Conservation (phyloP, 2,797 vertebrate species). For the Amniataba percoides region DNA sequence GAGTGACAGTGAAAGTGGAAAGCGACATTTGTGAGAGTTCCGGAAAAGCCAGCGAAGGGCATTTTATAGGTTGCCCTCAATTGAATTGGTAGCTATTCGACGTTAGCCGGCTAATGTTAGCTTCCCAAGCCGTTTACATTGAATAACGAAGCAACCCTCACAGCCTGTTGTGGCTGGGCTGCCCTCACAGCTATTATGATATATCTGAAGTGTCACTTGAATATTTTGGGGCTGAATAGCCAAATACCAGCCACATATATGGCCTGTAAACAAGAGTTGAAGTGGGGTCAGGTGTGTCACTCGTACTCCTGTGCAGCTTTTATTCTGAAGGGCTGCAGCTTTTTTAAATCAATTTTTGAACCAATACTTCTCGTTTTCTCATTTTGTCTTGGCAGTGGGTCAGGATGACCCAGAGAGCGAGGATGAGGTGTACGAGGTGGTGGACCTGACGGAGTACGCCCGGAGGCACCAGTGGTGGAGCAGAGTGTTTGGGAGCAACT, state of each 20-base stretch:
- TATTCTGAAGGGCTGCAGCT: not conserved
- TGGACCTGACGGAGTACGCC: conserved; percentile 96
- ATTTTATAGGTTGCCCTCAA: not conserved
- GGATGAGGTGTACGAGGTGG: conserved; percentile 96
- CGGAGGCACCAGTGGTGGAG: conserved; percentile 98
- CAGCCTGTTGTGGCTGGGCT: not conserved
- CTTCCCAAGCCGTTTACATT: conserved; percentile 19
- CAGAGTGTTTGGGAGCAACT: conserved; percentile 93
- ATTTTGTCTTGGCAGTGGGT: conserved; percentile 19
- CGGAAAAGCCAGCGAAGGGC: accelerated
- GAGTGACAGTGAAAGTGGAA: accelerated
- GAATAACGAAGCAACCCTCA: not conserved
- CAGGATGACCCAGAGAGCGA: conserved; percentile 90
- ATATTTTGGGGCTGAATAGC: not conserved
- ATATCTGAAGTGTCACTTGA: not conserved
- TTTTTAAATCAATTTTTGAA: no score
- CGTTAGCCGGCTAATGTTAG: conserved; percentile 57
- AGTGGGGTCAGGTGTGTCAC: no score
- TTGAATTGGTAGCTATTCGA: conserved; percentile 57
- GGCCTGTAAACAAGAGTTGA: not conserved
- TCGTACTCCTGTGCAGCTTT: not conserved
- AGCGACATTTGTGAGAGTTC: accelerated
- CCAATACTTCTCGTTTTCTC: no score
- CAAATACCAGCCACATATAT: no score
- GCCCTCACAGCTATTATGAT: no score